phyloP scores from a whole-genome alignment of 2,797 vertebrate genomes.

The Sebastes matsubarae region DNA sequence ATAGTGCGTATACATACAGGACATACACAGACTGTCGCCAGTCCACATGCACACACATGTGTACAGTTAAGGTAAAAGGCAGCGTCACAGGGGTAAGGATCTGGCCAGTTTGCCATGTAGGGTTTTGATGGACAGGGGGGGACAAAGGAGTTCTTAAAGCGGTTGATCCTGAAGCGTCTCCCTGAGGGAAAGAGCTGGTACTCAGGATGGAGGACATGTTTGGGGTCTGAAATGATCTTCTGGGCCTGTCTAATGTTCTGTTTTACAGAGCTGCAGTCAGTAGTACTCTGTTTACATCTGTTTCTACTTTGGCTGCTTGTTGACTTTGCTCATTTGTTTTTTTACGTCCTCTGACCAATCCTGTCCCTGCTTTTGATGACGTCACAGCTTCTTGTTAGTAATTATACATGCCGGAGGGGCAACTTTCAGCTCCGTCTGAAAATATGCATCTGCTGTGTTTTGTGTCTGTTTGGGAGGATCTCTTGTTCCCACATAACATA shows the following conservation, averaged over 20 bases:
- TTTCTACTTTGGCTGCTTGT: background rate
- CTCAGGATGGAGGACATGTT: too few relatives aligned
- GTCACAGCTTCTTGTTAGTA: constrained; percentile 2
- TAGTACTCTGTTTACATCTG: background rate
- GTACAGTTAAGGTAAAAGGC: too few relatives aligned
- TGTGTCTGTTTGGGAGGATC: constrained; percentile 15
- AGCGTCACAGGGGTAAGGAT: too few relatives aligned
- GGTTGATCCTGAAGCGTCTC: too few relatives aligned
- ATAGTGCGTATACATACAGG: too few relatives aligned
- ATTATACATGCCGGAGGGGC: background rate
- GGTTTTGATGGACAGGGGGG: too few relatives aligned
- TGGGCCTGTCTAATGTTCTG: background rate
- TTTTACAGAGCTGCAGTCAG: background rate
- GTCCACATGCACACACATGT: too few relatives aligned
- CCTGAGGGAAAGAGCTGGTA: too few relatives aligned
- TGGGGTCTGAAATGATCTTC: background rate
- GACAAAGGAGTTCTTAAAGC: too few relatives aligned
- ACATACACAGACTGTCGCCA: too few relatives aligned
- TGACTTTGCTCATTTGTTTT: constrained; percentile 1
- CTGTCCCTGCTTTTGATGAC: background rate
- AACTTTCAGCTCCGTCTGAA: background rate
- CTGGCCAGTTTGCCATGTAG: too few relatives aligned
- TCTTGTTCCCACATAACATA: constrained; percentile 49
- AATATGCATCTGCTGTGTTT: constrained; percentile 16
- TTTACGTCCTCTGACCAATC: background rate